Evolutionary conservation across 2,797 vertebrate species (phyloP), one percentile per base, ranked within the genome.

Genomic region (Orientallactaga sibirica): DNA sequence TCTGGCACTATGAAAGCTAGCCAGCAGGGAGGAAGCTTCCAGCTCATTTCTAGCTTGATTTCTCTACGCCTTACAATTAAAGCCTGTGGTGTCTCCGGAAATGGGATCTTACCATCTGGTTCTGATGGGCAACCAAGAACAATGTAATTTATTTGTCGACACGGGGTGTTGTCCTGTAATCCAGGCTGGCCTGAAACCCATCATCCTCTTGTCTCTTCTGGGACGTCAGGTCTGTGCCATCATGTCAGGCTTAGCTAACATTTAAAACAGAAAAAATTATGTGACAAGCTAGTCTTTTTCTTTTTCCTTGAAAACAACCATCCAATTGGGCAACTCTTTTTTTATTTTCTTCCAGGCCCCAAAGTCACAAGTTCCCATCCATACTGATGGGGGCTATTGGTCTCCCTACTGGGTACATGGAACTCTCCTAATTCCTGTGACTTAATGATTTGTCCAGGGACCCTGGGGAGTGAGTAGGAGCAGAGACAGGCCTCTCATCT

Each of bases 261-360:
- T 82, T 95, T 86, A 86, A 93, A 82, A 67, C n/a, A 15, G 15
- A 58, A 71, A 37, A 55, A 24, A 67, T 43, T 33, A 61, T 66
- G 7, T 41, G 94, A 75, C 41, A 29, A 75, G 5, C 27, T 48
- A 55, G 66, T 55, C 58, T 58, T 64, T 48, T 5, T 14, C 64
- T 20, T 12, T 20, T 48, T 64, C 76, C 84, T 66, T 89, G 61
- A 29, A 89, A 94, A 66, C 16, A 55, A n/a, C 58, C 15, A 14
- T 90, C 64, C 48, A 25, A n/a, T 43, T 10, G 16, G 27, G 22
- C 76, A 18, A 5, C n/a, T 85, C 0, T 75, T 75, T 24, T 75
- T 48, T 25, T 6, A 48, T 48, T 48, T 48, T 48, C 71, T 92
- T 62, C 61, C 43, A 20, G n/a, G 76, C 71, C n/a, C 79, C 61